A percentile compares a stretch with the other conserved stretches of the same genome.
phyloP scores from a whole-genome alignment of 2,888 invertebrate species.

The Invenusta paracnida region DNA sequence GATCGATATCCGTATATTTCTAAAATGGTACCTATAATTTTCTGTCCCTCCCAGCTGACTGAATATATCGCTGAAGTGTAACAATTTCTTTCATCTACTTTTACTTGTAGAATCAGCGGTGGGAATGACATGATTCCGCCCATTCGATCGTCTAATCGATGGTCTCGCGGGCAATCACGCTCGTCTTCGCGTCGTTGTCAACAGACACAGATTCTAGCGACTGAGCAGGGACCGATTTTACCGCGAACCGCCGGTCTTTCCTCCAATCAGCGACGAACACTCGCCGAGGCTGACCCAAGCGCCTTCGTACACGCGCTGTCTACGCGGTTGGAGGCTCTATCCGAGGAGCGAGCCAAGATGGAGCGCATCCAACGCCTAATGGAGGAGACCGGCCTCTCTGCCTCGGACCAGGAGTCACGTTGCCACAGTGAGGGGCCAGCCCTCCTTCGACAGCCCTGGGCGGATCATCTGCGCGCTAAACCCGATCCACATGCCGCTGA shows the following conservation, averaged over 20 bases:
- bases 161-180: neutral
- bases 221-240: neutral
- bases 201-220: neutral
- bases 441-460: constrained; percentile 11
- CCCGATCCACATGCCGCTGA: constrained; percentile 47
- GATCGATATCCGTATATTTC: too few relatives aligned
- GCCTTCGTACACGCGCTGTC: constrained; percentile 77
- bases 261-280: constrained; percentile 51
- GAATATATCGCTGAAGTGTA: too few relatives aligned
- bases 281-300: constrained; percentile 65
- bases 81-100: too few relatives aligned
- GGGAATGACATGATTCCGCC: neutral
- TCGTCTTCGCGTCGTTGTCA: neutral
- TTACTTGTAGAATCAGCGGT: too few relatives aligned
- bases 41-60: too few relatives aligned
- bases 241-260: neutral
- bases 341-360: constrained; percentile 65
- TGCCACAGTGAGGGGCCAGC: too few relatives aligned
- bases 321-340: constrained; percentile 74
- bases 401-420: neutral
- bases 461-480: neutral
- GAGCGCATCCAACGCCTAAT: constrained; percentile 39
- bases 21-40: too few relatives aligned
- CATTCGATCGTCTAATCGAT: neutral
- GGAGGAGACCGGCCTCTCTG: neutral